Percentiles rank a stretch among this genome's conserved stretches.
phyloP scores from a whole-genome alignment of 1,140 invertebrate species.

The Drosophila kohkoa region DNA sequence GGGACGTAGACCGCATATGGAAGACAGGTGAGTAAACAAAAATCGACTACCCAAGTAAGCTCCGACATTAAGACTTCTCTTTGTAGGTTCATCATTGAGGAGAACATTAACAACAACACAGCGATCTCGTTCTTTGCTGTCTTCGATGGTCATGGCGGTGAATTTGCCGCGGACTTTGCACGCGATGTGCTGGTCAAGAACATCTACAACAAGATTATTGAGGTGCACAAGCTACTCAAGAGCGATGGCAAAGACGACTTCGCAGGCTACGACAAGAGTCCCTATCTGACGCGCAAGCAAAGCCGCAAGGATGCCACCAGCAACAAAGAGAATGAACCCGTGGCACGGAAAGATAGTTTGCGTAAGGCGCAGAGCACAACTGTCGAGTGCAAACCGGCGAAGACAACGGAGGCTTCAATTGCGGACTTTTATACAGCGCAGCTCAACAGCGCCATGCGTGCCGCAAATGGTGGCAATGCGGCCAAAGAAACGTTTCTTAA shows the following conservation, averaged over 20 bases:
- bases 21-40: slow-evolving; percentile 89
- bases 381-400: slow-evolving; percentile 61
- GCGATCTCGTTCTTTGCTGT: slow-evolving; percentile 95
- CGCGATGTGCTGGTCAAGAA: slow-evolving; percentile 92
- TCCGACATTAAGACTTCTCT: background rate
- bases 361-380: slow-evolving; percentile 73
- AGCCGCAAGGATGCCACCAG: slow-evolving; percentile 61
- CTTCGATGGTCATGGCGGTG: slow-evolving; percentile 97
- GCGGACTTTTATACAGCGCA: slow-evolving; percentile 78
- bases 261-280: slow-evolving; percentile 71
- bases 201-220: slow-evolving; percentile 90
- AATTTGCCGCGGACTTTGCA: slow-evolving; percentile 96
- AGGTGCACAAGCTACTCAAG: slow-evolving; percentile 88
- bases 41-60: too few species aligned
- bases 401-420: slow-evolving; percentile 66
- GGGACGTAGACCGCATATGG: slow-evolving; percentile 95
- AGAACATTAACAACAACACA: slow-evolving; percentile 89
- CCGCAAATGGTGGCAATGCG: slow-evolving; percentile 50
- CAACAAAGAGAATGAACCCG: slow-evolving; percentile 80
- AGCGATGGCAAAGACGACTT: slow-evolving; percentile 28
- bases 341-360: slow-evolving; percentile 72
- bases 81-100: slow-evolving; percentile 89
- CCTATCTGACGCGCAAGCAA: slow-evolving; percentile 72
- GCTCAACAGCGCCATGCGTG: slow-evolving; percentile 73
- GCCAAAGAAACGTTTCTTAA: slow-evolving; percentile 73